A percentile compares a stretch with the other conserved stretches of the same genome.
Evolutionary conservation across 2,888 invertebrate species (phyloP).

Genomic region (Smittia sp.): DNA sequence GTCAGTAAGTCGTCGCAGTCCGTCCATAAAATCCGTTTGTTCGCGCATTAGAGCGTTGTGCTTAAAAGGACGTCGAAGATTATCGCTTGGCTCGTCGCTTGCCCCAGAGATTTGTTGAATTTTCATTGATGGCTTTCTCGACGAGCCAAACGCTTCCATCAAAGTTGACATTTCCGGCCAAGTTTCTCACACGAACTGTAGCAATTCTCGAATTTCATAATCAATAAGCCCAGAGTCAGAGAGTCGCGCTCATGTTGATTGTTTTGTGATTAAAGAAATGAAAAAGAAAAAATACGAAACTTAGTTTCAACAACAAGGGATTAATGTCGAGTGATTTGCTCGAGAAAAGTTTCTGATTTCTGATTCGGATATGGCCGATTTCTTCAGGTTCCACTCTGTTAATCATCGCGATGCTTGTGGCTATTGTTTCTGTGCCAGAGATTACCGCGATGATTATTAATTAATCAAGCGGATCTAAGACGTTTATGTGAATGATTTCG

Average conservation of each 20-base stretch:
- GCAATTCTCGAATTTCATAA: slow-evolving; percentile 19
- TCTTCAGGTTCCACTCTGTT: slow-evolving; percentile 11
- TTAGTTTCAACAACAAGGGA: slow-evolving; percentile 41
- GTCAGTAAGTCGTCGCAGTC: slow-evolving; percentile 5
- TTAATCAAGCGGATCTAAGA: slow-evolving; percentile 41
- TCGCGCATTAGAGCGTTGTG: slow-evolving; percentile 26
- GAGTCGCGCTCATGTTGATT: slow-evolving; percentile 3
- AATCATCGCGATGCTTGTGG: neutral
- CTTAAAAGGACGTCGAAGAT: neutral
- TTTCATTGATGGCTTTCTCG: neutral
- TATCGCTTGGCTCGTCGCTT: too few species aligned
- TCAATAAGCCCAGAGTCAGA: neutral
- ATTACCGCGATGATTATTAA: slow-evolving; percentile 20
- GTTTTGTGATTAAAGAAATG: neutral
- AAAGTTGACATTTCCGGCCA: slow-evolving; percentile 27
- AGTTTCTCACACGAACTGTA: neutral
- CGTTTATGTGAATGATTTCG: slow-evolving; percentile 34
- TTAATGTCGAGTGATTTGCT: slow-evolving; percentile 38
- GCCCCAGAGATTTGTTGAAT: neutral
- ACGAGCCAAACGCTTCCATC: neutral
- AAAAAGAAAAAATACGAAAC: neutral
- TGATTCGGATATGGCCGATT: slow-evolving; percentile 31
- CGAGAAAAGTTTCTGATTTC: neutral
- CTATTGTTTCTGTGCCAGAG: slow-evolving; percentile 14
- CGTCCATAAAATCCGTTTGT: slow-evolving; percentile 4